Evolutionary conservation across 1,140 invertebrate genomes (phyloP).

Genomic region (Drusus annulatus): DNA sequence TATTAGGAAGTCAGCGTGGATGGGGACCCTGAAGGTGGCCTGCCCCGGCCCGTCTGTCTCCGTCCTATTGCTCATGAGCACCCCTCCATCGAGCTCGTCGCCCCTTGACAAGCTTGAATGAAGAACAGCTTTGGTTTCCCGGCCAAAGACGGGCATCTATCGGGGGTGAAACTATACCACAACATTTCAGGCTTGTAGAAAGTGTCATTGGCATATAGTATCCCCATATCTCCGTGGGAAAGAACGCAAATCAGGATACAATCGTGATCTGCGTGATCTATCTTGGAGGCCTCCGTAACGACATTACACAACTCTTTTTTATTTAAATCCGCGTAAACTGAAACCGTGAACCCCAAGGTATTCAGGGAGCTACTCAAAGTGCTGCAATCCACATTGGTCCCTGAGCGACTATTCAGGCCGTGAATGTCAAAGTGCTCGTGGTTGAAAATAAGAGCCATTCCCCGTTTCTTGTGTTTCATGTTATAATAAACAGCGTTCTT

Average conservation of each 20-base stretch:
- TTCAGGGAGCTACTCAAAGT: constrained; percentile 79
- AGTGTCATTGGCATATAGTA: constrained; percentile 90
- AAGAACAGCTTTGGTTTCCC: constrained; percentile 97
- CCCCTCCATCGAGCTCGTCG: constrained; percentile 84
- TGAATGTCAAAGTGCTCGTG: constrained; percentile 82
- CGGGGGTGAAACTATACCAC: constrained; percentile 89
- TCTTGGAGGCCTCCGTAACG: constrained; percentile 76
- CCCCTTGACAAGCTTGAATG: constrained; percentile 94
- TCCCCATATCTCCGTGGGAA: constrained; percentile 91
- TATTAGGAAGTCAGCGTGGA: constrained; percentile 94
- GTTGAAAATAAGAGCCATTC: constrained; percentile 91
- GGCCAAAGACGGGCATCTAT: constrained; percentile 87
- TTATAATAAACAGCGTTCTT: constrained; percentile 84
- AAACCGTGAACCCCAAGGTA: constrained; percentile 83
- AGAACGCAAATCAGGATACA: constrained; percentile 87
- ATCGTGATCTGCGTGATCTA: constrained; percentile 85
- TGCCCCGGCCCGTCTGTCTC: constrained; percentile 82
- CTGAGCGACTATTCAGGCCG: constrained; percentile 74
- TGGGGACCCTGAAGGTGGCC: constrained; percentile 87
- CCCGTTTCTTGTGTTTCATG: constrained; percentile 88
- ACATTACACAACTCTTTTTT: constrained; percentile 77
- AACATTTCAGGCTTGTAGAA: constrained; percentile 87
- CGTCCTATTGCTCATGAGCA: constrained; percentile 75
- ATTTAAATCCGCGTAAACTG: constrained; percentile 75
- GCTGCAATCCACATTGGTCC: constrained; percentile 83